Base-by-base conservation (phyloP, 2,113 vertebrate genomes). In the Sturnus vulgaris region DNA sequence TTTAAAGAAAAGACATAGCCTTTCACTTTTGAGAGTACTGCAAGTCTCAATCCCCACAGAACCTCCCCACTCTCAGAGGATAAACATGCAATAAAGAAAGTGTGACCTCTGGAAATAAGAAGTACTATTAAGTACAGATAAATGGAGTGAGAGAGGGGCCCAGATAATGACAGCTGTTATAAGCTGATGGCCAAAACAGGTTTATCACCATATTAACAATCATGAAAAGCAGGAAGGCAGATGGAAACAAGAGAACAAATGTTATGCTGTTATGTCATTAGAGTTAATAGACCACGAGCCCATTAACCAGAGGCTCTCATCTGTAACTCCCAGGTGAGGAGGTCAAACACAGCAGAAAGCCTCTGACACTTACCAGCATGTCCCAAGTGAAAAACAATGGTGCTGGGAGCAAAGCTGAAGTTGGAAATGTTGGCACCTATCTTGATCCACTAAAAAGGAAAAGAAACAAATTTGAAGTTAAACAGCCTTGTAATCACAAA, bases 371-470 rank as follows among this genome's bases (percentile, higher is more conserved):
- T 95, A 99, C 99, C 99, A 98, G 99, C 99, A 82, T 99, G 99
- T 91, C 99, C 99, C 65, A 99, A 33, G 37, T 99, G 99, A 97
- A 99, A 99, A 90, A 99, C 97, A 92, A 99, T 96, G 23, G 99
- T 98, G 98, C 99, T 99, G 83, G 99, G 99, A 96, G 99, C 98
- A 97, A 99, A 98, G 97, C 98, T 99, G 97, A 99, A 99, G 98
- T 99, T 99, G 96, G 99, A 99, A 92, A 99, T 97, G 96, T 99
- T 99, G 96, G 99, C 99, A 68, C 99, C 99, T 57, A 99, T 98
- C 96, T 99, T 99, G 83, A 99, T 96, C 99, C 99, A 99, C 99
- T 99, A 91, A 96, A 96, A 87, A 89, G 57, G 59, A 50, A 80
- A 72, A 82, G 35, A 82, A 92, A 56, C 14, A 61, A 79, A 92